A percentile compares a stretch with the other conserved stretches of the same genome.
Conservation (phyloP, 2,888 invertebrate genomes). For the Pammene fasciana region DNA sequence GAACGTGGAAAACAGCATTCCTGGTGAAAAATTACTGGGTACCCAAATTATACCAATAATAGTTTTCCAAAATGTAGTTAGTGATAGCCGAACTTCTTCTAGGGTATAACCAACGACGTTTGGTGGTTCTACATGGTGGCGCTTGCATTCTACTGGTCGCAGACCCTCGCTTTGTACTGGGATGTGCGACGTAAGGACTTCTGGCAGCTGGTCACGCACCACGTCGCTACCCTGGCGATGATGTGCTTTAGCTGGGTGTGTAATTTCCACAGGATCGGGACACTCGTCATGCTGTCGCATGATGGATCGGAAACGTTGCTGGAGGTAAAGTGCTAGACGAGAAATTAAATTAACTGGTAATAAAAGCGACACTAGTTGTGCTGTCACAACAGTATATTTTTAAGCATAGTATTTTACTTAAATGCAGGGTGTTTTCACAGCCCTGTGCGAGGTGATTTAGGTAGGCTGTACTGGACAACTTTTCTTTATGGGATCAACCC, state of each 20-base stretch:
- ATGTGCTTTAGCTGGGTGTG: constrained; percentile 97
- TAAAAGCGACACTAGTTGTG: too few relatives aligned
- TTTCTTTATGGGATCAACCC: too few relatives aligned
- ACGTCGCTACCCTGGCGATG: constrained; percentile 95
- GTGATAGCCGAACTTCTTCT: constrained; percentile 57
- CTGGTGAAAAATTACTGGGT: too few relatives aligned
- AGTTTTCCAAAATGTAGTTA: too few relatives aligned
- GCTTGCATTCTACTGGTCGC: constrained; percentile 96
- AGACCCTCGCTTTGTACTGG: constrained; percentile 93
- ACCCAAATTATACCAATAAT: too few relatives aligned
- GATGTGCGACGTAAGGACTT: constrained; percentile 87
- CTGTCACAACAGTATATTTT: too few relatives aligned
- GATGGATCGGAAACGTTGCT: constrained; percentile 95
- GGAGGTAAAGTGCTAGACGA: constrained; percentile 82
- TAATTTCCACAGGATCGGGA: constrained; percentile 96
- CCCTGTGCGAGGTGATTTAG: too few relatives aligned
- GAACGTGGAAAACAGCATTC: too few relatives aligned
- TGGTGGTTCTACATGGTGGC: constrained; percentile 99
- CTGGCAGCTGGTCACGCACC: constrained; percentile 99
- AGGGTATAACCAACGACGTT: constrained; percentile 90
- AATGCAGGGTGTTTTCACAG: too few relatives aligned
- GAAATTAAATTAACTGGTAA: too few relatives aligned
- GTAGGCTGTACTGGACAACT: too few relatives aligned
- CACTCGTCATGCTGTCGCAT: constrained; percentile 92
- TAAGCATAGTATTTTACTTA: too few relatives aligned